phyloP scores from a whole-genome alignment of 2,888 invertebrate genomes.

The Aproaerema taeniolella region DNA sequence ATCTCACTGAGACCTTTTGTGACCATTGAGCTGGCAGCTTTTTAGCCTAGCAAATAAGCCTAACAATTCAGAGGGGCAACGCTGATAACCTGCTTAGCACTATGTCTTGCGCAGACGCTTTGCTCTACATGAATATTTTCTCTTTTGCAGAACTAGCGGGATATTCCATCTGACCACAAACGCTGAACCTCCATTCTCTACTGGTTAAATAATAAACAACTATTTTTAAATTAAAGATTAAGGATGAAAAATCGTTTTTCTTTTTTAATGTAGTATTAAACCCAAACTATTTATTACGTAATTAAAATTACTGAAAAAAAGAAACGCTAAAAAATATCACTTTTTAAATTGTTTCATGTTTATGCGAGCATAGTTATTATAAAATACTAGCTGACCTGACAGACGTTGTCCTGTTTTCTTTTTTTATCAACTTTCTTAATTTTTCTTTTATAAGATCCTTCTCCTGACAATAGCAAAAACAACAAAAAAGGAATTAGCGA shows the following conservation, averaged over 20 bases:
- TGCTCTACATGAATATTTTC: too few species aligned
- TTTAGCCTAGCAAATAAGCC: background rate
- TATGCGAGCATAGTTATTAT: background rate
- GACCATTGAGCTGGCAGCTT: too few species aligned
- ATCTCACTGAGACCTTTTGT: background rate
- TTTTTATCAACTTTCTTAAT: too few species aligned
- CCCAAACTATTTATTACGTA: background rate
- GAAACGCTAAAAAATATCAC: background rate
- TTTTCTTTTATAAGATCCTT: too few species aligned
- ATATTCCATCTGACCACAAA: conserved; percentile 33
- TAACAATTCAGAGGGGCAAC: background rate
- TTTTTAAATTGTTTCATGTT: background rate
- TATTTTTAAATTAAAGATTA: background rate
- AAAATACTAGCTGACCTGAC: too few species aligned
- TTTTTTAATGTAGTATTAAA: background rate
- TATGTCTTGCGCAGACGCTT: background rate
- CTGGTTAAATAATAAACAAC: conserved; percentile 21
- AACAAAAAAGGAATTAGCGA: too few species aligned
- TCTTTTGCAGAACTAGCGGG: conserved; percentile 33
- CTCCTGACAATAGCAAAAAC: too few species aligned
- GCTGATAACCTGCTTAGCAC: background rate
- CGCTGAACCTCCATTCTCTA: conserved; percentile 26
- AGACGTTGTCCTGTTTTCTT: too few species aligned
- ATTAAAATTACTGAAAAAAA: background rate
- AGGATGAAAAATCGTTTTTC: background rate